Percentiles rank a stretch among this genome's conserved stretches.
These are phyloP conservation scores for Holacanthus passer DNA, from an alignment of 2,113 vertebrate species.

Conservation along the genomic window DNA sequence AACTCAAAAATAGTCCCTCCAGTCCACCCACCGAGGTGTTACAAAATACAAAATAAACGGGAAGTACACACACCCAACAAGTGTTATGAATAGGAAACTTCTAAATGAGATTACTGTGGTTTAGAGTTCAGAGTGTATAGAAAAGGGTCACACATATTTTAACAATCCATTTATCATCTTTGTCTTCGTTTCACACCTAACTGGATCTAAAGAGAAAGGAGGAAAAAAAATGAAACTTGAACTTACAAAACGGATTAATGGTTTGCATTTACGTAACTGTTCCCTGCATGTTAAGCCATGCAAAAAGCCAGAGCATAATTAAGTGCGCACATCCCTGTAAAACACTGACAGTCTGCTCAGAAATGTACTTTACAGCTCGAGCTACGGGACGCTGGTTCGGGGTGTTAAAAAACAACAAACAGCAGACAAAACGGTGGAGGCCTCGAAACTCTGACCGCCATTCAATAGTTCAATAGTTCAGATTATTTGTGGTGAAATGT, in stretches of 20 bases:
- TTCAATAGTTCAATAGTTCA: constrained; percentile 1
- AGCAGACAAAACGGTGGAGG: background rate
- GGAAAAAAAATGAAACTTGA: background rate
- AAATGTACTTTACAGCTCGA: background rate
- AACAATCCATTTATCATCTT: background rate
- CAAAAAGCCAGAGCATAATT: constrained; percentile 13
- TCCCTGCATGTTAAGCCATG: constrained; percentile 3
- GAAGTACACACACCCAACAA: constrained; percentile 30
- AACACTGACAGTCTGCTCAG: background rate
- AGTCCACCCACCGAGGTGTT: constrained; percentile 52
- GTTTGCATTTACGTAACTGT: constrained; percentile 17
- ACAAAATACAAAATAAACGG: constrained; percentile 40
- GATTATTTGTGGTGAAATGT: background rate
- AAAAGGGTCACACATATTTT: background rate
- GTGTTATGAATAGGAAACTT: constrained; percentile 34
- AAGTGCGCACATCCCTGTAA: background rate
- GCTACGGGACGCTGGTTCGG: background rate
- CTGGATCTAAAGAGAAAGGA: background rate
- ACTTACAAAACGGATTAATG: background rate
- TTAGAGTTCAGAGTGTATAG: background rate
- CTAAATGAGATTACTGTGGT: background rate
- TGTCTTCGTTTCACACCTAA: background rate
- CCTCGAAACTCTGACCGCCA: background rate
- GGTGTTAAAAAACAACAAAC: background rate
- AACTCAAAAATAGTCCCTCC: constrained; percentile 41